These are phyloP conservation scores for Lithodes maja DNA, from an alignment of 2,888 invertebrate genomes.

Conservation along the genomic window DNA sequence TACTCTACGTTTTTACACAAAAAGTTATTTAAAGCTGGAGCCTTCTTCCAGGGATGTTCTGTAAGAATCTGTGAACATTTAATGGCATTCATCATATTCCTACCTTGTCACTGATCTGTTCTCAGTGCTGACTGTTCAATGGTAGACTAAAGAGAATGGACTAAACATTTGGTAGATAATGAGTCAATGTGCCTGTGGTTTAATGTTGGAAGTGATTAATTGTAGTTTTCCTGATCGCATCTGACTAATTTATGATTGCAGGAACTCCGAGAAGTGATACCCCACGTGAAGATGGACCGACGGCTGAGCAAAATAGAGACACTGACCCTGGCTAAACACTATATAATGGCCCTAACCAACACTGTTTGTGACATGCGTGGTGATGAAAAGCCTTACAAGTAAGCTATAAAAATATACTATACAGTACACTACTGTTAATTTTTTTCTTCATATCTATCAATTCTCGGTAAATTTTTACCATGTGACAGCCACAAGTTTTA, in stretches of 20 bases:
- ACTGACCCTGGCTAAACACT: conserved; percentile 90
- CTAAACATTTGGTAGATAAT: no score
- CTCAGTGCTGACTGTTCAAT: no score
- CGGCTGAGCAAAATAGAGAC: conserved; percentile 92
- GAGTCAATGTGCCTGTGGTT: no score
- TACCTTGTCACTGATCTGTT: no score
- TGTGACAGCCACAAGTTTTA: not conserved
- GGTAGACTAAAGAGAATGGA: no score
- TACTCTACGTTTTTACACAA: no score
- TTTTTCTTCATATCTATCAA: not conserved
- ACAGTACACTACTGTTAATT: not conserved
- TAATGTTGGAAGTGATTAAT: no score
- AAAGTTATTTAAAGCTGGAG: no score
- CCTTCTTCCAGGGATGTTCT: no score
- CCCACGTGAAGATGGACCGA: conserved; percentile 88
- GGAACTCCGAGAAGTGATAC: conserved; percentile 89
- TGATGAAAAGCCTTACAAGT: conserved; percentile 69
- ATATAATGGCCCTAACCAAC: conserved; percentile 91
- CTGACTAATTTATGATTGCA: conserved; percentile 74
- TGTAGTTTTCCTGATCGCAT: no score
- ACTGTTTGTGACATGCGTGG: conserved; percentile 80
- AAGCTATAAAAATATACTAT: conserved; percentile 10
- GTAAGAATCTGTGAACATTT: no score
- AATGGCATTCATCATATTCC: no score
- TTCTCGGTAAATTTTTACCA: not conserved